Base-by-base conservation (phyloP, 2,888 invertebrate genomes). In the Cistogaster globosa region DNA sequence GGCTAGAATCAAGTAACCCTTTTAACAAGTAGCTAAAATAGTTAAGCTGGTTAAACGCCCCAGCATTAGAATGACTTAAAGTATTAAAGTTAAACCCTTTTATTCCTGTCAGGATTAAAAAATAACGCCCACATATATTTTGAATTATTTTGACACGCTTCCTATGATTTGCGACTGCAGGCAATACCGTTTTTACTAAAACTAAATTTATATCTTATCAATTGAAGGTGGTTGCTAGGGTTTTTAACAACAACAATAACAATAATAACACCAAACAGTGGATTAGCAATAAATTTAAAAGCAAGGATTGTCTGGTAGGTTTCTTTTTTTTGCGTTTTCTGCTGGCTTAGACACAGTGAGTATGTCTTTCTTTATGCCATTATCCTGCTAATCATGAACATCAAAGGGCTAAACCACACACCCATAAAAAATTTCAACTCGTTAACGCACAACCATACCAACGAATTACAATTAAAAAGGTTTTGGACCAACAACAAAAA, bases 361-460 rank as follows among this genome's bases (percentile, higher is more conserved):
- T n/a, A 4, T 62, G 53, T 18, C 42, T 68, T 38, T 60, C 65
- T 60, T 78, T 38, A 32, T 69, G 71, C 75, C 82, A 78, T 85
- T 85, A 75, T 65, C 45, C 85, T 78, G 82, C 81, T 82, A 82
- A 85, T 85, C 85, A 67, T 71, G 69, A 82, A 78, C 82, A 82
- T 78, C 78, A 85, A 85, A 82, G 82, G 85, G 85, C 85, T 85
- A 82, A 82, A 82, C 85, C 85, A 85, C 85, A 82, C 82, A 78
- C 85, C 85, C 85, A 82, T 85, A 78, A 82, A 85, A 85, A 85
- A 71, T 78, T 60, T 78, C 32, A 84, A 84, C 74, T 84, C 77
- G 55, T 69, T 81, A 18, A 18, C 57, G 42, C 62, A 20, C 67
- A 65, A 26, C 51, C 20, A 32, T n/a, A 22, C 32, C 8, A 20